Evolutionary conservation across 2,113 vertebrate species (phyloP).

Genomic region (Prionailurus viverrinus): DNA sequence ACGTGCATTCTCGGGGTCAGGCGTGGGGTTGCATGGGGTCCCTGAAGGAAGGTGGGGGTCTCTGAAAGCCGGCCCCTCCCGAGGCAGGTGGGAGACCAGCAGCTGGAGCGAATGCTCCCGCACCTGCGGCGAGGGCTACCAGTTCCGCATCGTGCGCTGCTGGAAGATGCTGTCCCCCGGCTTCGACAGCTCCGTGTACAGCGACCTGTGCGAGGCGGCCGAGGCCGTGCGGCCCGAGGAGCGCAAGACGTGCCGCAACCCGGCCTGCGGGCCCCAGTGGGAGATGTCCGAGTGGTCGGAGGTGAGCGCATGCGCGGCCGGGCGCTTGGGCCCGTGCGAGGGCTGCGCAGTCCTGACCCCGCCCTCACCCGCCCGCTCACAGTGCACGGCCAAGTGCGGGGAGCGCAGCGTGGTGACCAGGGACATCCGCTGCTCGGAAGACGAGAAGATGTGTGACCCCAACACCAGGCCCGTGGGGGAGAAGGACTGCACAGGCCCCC

Average conservation of each 20-base stretch:
- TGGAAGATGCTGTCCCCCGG: slow-evolving; percentile 99
- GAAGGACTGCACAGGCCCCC: slow-evolving; percentile 96
- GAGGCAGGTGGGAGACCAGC: slow-evolving; percentile 96
- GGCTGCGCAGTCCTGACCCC: accelerated
- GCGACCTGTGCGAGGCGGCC: slow-evolving; percentile 94
- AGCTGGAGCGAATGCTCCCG: slow-evolving; percentile 99
- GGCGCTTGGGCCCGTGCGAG: accelerated
- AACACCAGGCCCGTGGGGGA: slow-evolving; percentile 88
- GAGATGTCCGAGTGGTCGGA: slow-evolving; percentile 98
- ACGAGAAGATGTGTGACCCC: slow-evolving; percentile 92
- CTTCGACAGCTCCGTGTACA: slow-evolving; percentile 98
- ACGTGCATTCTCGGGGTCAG: accelerated
- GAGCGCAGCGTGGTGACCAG: slow-evolving; percentile 92
- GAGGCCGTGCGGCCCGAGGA: slow-evolving; percentile 94
- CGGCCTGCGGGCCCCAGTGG: slow-evolving; percentile 97
- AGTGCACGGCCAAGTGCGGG: slow-evolving; percentile 96
- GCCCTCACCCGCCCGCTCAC: neutral
- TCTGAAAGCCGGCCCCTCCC: neutral
- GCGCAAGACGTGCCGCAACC: slow-evolving; percentile 95
- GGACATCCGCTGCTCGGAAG: slow-evolving; percentile 96
- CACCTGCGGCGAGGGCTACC: slow-evolving; percentile 97
- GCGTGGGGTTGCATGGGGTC: accelerated
- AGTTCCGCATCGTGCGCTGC: slow-evolving; percentile 96
- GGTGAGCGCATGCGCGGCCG: slow-evolving; percentile 81
- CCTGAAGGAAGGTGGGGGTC: accelerated